phyloP scores from a whole-genome alignment of 2,888 invertebrate genomes.

The Leptinotarsa juncta region DNA sequence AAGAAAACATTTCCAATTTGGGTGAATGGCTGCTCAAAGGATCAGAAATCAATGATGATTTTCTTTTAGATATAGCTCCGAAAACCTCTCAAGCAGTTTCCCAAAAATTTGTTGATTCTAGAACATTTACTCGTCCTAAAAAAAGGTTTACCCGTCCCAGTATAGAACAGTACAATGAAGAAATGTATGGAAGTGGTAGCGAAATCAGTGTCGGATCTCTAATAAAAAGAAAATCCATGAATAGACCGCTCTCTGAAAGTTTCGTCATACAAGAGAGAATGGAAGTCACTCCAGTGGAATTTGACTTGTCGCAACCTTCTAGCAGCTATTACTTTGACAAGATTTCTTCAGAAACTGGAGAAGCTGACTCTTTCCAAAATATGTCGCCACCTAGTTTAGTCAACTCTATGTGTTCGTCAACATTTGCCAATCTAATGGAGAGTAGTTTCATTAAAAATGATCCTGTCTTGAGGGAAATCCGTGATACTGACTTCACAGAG shows the following conservation, averaged over 20 bases:
- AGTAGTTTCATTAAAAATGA: constrained; percentile 64
- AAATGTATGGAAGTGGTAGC: constrained; percentile 47
- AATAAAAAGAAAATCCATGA: constrained; percentile 19
- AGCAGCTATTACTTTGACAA: constrained; percentile 61
- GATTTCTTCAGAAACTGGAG: constrained; percentile 62
- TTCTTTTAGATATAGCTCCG: not conserved
- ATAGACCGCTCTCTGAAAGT: constrained; percentile 24
- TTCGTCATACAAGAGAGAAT: constrained; percentile 41
- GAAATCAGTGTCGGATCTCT: constrained; percentile 31
- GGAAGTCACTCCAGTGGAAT: constrained; percentile 54
- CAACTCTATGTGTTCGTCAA: constrained; percentile 68
- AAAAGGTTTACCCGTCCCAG: constrained; percentile 71
- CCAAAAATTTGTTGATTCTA: constrained; percentile 72
- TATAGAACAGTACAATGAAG: constrained; percentile 68
- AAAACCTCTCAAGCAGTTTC: constrained; percentile 10
- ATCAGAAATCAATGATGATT: not conserved
- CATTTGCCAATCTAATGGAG: constrained; percentile 65
- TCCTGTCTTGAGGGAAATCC: constrained; percentile 62
- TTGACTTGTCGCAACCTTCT: constrained; percentile 61
- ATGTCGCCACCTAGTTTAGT: constrained; percentile 72
- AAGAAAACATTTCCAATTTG: constrained; percentile 38
- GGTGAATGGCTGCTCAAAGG: constrained; percentile 37
- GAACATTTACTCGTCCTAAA: constrained; percentile 78
- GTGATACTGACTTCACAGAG: constrained; percentile 62
- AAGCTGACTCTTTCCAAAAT: constrained; percentile 68